A percentile compares a stretch with the other conserved stretches of the same genome.
phyloP scores from a whole-genome alignment of 1,140 invertebrate genomes.

The Drosophila takahashii region DNA sequence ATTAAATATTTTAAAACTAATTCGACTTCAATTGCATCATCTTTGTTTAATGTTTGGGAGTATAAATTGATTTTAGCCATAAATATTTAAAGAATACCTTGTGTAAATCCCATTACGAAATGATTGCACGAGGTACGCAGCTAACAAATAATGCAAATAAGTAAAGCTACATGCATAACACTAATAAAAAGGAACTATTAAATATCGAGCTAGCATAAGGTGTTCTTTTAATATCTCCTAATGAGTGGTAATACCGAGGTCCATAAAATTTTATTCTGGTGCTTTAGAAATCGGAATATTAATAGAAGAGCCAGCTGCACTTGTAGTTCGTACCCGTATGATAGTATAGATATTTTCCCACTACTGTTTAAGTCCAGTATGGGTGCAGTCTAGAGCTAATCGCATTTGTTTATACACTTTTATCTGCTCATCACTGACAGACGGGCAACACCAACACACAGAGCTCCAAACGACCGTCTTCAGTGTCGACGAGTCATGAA shows the following conservation, averaged over 20 bases:
- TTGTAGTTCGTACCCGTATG: neutral
- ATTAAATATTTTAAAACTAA: neutral
- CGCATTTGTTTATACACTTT: conserved; percentile 32
- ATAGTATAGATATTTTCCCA: neutral
- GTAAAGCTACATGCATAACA: neutral
- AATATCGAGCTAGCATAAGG: neutral
- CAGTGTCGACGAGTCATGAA: conserved; percentile 79
- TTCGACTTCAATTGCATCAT: neutral
- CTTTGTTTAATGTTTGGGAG: neutral
- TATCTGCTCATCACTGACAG: conserved; percentile 45
- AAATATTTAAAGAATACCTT: neutral
- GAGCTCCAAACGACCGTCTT: conserved; percentile 52
- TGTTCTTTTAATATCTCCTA: conserved; percentile 5
- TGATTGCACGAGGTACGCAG: neutral
- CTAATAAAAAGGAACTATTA: neutral
- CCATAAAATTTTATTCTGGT: conserved; percentile 18
- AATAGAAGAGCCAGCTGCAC: conserved; percentile 21
- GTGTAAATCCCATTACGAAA: neutral
- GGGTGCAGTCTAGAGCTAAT: conserved; percentile 27
- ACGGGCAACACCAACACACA: conserved; percentile 40
- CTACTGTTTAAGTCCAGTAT: neutral
- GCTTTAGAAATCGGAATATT: conserved; percentile 17
- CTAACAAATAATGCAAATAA: neutral
- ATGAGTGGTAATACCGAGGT: neutral
- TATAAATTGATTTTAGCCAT: neutral